Percentiles rank a stretch among this genome's conserved stretches.
These are phyloP conservation scores for Cerastis leucographa DNA, from an alignment of 2,888 invertebrate species.

Conservation along the genomic window DNA sequence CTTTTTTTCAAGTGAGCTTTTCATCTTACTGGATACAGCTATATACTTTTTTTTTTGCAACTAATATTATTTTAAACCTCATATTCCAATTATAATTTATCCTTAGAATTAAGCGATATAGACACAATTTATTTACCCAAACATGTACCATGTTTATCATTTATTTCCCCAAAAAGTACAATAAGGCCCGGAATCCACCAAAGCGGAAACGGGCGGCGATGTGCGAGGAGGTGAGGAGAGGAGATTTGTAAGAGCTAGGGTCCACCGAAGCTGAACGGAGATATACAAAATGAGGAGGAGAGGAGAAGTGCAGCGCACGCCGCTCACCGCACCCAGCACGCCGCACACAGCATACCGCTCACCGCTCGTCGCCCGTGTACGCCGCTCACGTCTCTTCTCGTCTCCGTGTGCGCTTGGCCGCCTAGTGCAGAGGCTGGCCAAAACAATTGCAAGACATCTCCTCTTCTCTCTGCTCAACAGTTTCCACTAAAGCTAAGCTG, in stretches of 20 bases:
- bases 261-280: background rate
- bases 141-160: background rate
- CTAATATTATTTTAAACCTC: background rate
- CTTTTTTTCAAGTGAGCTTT: background rate
- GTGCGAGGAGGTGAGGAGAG: background rate
- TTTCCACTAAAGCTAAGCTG: background rate
- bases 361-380: background rate
- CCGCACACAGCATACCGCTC: background rate
- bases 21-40: background rate
- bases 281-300: background rate
- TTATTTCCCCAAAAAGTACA: background rate
- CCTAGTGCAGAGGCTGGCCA: background rate
- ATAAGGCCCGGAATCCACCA: background rate
- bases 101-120: background rate
- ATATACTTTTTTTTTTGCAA: background rate
- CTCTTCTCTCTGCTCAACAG: background rate
- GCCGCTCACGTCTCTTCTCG: background rate
- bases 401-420: background rate
- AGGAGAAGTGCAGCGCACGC: background rate
- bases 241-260: background rate
- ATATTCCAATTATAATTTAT: background rate
- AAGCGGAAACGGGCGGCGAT: background rate
- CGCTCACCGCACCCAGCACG: too few relatives aligned
- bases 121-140: background rate
- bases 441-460: background rate